Evolutionary conservation across 92 coral and sea anemone genomes (phyloP), one percentile per base, ranked within the genome.

Genomic region (Micromussa lordhowensis): DNA sequence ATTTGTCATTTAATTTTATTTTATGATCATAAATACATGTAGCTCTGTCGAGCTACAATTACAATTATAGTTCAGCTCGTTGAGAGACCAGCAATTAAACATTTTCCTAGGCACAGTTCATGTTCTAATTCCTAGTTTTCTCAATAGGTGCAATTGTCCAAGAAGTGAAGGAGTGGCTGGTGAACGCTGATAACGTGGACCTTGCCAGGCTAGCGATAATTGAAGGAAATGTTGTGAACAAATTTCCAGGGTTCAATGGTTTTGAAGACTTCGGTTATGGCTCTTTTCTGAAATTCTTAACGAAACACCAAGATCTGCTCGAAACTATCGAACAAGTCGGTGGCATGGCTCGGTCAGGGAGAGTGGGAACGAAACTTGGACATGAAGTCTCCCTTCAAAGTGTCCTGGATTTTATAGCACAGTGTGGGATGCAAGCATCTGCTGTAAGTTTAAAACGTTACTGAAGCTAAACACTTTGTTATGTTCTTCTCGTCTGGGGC

Each of bases 201-300:
- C 90, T 93, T 3, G 35, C 74, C 15, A 86, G 78, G 34, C 83
- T 96, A 55, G 93, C 94, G 49, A 72, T 81, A 35, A 92, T 96
- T 30, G 99, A 96, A 72, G 92, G 80, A 24, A 53, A 84, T 28
- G 86, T 96, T 6, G 83, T 81, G 21, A 78, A 54, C 80, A 90
- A 63, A 70, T 96, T 87, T 64, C 91, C 92, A 34, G 98, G 90
- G n/a, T 96, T 96, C 75, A 78, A 85, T 48, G 73, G 83, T 74
- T 96, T 96, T 75, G 85, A 75, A 74, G 88, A 91, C 1, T 87
- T 96, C 21, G 99, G 99, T 63, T 88, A 93, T 80, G 99, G 98
- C 29, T 63, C 98, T 31, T 96, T 95, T 75, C 77, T 96, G 70
- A 93, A 88, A 59, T 96, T 96, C 76, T 68, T 96, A 55, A 85